These are phyloP conservation scores for Lymantria monacha DNA, from an alignment of 2,888 invertebrate species.

Conservation along the genomic window DNA sequence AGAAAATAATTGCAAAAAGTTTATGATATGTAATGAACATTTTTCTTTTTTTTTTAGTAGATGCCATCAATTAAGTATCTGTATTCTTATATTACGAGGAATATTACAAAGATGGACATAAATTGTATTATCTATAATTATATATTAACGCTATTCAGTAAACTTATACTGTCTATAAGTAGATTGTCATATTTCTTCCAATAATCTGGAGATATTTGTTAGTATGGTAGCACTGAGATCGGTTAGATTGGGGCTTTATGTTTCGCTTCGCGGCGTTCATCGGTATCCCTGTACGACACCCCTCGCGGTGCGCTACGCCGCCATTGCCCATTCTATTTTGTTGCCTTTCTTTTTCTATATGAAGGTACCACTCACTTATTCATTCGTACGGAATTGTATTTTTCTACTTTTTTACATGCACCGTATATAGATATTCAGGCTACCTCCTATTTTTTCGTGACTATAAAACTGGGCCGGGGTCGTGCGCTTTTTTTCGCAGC, in stretches of 20 bases:
- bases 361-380: constrained; percentile 78
- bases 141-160: too few species aligned
- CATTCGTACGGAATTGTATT: constrained; percentile 78
- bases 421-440: constrained; percentile 80
- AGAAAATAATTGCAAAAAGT: too few species aligned
- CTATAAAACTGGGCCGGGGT: constrained; percentile 77
- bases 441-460: constrained; percentile 77
- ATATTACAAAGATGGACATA: too few species aligned
- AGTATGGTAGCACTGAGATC: background rate
- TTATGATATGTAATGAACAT: too few species aligned
- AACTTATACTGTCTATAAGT: too few species aligned
- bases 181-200: background rate
- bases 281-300: constrained; percentile 11
- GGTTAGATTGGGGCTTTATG: background rate
- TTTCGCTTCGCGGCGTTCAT: background rate
- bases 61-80: too few species aligned
- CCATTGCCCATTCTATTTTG: constrained; percentile 56
- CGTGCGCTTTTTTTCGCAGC: constrained; percentile 77
- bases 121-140: too few species aligned
- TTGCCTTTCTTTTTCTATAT: constrained; percentile 72
- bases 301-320: constrained; percentile 26
- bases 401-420: constrained; percentile 66
- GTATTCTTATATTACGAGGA: too few species aligned
- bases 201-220: background rate
- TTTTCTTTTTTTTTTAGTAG: too few species aligned